Evolutionary conservation across 2,888 invertebrate species (phyloP).

Genomic region (Mythimna pallens): DNA sequence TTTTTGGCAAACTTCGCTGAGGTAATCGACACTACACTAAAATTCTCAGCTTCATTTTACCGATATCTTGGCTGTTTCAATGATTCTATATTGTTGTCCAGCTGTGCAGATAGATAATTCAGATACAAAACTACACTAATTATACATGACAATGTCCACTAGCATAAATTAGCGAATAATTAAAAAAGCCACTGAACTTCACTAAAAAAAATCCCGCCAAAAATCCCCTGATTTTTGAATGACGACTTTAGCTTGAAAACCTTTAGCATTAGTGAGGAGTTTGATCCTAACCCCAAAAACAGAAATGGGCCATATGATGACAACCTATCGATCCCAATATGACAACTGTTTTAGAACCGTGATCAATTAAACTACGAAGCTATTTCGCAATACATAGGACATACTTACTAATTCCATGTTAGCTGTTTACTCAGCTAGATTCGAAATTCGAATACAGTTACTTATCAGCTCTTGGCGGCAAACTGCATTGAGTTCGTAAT

Average conservation of each 20-base stretch:
- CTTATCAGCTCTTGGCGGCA: slow-evolving; percentile 49
- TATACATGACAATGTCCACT: no score
- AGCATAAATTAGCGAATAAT: no score
- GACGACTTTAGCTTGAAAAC: not conserved
- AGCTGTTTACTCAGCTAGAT: slow-evolving; percentile 31
- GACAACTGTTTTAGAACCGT: not conserved
- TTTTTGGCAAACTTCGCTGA: no score
- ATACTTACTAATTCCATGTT: slow-evolving; percentile 7
- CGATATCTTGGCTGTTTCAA: no score
- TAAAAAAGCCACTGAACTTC: no score
- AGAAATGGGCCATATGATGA: not conserved
- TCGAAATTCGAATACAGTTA: slow-evolving; percentile 47
- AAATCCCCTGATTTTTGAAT: no score
- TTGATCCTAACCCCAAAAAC: not conserved
- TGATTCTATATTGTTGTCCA: no score
- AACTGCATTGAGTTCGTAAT: slow-evolving; percentile 57
- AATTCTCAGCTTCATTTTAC: no score
- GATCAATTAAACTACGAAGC: slow-evolving; percentile 2
- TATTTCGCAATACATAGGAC: slow-evolving; percentile 2
- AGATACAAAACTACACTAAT: no score
- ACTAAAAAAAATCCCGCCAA: no score
- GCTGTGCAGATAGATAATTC: no score
- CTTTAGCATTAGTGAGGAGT: not conserved
- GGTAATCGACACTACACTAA: no score
- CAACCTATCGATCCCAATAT: not conserved